Conservation (phyloP, 2,888 invertebrate species). For the Quadroppia sp. region DNA sequence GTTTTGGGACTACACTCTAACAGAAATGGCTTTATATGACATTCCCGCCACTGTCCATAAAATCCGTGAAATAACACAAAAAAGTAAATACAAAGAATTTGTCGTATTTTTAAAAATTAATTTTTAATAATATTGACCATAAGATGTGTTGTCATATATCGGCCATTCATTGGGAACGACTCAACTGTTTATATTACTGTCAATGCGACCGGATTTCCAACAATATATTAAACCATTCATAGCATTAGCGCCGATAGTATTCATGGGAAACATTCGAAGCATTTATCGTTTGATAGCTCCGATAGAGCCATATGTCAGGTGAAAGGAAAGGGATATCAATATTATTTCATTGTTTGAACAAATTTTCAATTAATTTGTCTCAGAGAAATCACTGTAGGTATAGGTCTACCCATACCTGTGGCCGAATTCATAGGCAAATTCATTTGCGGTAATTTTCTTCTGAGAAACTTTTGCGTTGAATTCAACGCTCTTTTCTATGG, state of each 20-base stretch:
- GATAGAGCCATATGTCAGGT: slow-evolving; percentile 2
- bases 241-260: slow-evolving; percentile 28
- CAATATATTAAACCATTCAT: neutral
- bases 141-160: neutral
- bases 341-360: neutral
- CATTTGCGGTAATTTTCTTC: slow-evolving; percentile 22
- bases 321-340: neutral
- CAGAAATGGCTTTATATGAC: slow-evolving; percentile 34
- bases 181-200: slow-evolving; percentile 12
- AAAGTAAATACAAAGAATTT: slow-evolving; percentile 38
- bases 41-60: slow-evolving; percentile 13
- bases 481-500: neutral
- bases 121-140: neutral
- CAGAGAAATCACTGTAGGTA: neutral
- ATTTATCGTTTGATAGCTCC: neutral
- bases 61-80: slow-evolving; percentile 33
- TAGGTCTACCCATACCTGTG: slow-evolving; percentile 15
- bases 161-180: slow-evolving; percentile 15
- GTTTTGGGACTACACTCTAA: slow-evolving; percentile 38
- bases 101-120: slow-evolving; percentile 25
- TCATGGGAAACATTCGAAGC: neutral
- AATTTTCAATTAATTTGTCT: neutral
- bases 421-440: slow-evolving; percentile 22
- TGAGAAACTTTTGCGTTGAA: neutral
- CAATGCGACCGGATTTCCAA: neutral